Evolutionary conservation across 1,140 invertebrate species (phyloP).

Genomic region (Druon quercuslanigerum): DNA sequence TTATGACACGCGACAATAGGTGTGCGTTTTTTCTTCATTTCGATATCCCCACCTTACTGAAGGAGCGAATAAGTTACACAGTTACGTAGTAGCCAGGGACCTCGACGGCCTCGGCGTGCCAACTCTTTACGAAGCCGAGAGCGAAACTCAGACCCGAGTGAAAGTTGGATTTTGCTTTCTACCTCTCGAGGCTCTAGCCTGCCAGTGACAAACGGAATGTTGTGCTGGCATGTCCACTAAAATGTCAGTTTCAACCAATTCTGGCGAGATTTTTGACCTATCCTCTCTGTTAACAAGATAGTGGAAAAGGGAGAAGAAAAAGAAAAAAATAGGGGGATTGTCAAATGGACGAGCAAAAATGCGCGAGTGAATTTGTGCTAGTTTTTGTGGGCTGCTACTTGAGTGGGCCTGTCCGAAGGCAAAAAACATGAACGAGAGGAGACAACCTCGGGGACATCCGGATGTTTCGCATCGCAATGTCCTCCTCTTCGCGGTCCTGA

Average conservation of each 20-base stretch:
- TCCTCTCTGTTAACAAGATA: slow-evolving; percentile 32
- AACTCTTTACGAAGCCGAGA: slow-evolving; percentile 57
- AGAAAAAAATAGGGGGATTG: slow-evolving; percentile 22
- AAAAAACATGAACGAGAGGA: slow-evolving; percentile 37
- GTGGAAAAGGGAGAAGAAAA: slow-evolving; percentile 17
- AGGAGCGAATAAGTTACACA: slow-evolving; percentile 1
- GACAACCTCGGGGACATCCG: slow-evolving; percentile 38
- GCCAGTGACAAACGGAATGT: slow-evolving; percentile 67
- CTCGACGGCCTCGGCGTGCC: slow-evolving; percentile 71
- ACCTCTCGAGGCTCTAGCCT: slow-evolving; percentile 56
- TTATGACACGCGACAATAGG: slow-evolving; percentile 30
- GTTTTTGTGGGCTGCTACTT: slow-evolving; percentile 6
- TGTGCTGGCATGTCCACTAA: slow-evolving; percentile 47
- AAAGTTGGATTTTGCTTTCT: slow-evolving; percentile 75
- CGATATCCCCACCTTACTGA: slow-evolving; percentile 22
- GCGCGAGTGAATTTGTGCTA: slow-evolving; percentile 36
- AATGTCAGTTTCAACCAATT: slow-evolving; percentile 40
- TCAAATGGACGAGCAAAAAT: slow-evolving; percentile 42
- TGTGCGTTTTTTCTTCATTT: slow-evolving; percentile 32
- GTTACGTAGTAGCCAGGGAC: slow-evolving; percentile 41
- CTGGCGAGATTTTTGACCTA: slow-evolving; percentile 30
- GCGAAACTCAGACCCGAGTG: slow-evolving; percentile 59
- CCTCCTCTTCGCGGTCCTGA: slow-evolving; percentile 34
- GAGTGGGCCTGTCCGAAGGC: slow-evolving; percentile 32
- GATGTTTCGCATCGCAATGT: slow-evolving; percentile 48